Conservation (phyloP, 2,113 vertebrate genomes). For the Oxyruncus cristatus region DNA sequence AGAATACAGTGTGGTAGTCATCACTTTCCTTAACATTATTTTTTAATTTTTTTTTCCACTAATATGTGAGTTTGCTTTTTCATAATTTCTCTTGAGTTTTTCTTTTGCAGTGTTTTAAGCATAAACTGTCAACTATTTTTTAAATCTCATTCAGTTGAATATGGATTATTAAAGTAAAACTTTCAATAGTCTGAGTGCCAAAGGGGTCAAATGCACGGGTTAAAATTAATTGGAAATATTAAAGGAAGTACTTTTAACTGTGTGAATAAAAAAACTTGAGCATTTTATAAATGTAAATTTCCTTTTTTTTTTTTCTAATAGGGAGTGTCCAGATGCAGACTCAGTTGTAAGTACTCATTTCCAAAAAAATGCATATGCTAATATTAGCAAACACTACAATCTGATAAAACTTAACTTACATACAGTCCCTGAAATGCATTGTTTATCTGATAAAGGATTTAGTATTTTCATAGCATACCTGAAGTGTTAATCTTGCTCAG, state of each 20-base stretch:
- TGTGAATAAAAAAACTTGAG: not conserved
- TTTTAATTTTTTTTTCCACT: not conserved
- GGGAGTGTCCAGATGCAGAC: slow-evolving; percentile 91
- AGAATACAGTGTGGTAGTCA: not conserved
- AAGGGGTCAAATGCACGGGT: not conserved
- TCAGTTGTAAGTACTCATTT: slow-evolving; percentile 87
- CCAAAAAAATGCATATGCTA: not conserved
- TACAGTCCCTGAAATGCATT: not conserved
- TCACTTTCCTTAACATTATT: not conserved
- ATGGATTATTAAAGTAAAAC: not conserved
- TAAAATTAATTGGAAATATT: not conserved
- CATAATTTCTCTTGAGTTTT: not conserved
- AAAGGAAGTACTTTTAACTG: not conserved
- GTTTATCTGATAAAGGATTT: not conserved
- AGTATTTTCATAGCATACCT: not conserved
- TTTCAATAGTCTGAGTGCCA: not conserved
- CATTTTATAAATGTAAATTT: not conserved
- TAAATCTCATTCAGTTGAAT: not conserved
- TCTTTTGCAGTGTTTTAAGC: not conserved
- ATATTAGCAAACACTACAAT: not conserved
- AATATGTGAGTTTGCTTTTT: not conserved
- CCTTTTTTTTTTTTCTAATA: slow-evolving; percentile 45
- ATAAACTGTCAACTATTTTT: not conserved
- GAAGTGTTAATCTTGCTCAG: not conserved
- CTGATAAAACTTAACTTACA: not conserved